Evolutionary conservation across 2,113 vertebrate species (phyloP), one percentile per base, ranked within the genome.

Genomic region (Glareola pratincola): DNA sequence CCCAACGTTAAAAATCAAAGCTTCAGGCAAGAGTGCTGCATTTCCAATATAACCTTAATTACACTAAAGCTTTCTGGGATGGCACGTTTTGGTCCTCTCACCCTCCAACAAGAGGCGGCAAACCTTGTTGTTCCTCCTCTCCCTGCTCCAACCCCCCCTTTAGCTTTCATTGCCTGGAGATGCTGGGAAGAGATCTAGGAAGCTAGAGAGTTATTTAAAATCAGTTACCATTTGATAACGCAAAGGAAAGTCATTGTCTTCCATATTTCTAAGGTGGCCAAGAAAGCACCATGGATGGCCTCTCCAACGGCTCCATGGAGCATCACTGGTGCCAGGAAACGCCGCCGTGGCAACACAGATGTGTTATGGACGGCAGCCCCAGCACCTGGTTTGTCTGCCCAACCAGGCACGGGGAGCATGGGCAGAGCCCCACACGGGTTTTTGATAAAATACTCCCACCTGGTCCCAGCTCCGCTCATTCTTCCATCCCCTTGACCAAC

Each of bases 281-380:
- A 51, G 59, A 48, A 15, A 18, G 24, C 50, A 30, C 36, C 7
- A 1, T 1, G 8, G 36, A 1, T 1, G 8, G 36, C 36, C 22
- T 54, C 51, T n/a, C 29, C 3, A 10, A 12, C 17, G 1, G 43
- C 60, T 41, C n/a, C 10, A 23, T 4, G 2, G 56, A 62, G 51
- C 50, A 8, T 26, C 83, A 7, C 43, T 13, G 23, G 9, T 0
- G 6, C 9, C 10, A 15, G 24, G 22, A 75, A 76, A 36, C 2
- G 11, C 53, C 30, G 51, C 57, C 43, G 36, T 16, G 57, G 73
- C 50, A 51, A 57, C 36, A 17, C 26, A 8, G 19, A 13, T 12
- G 15, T 4, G 3, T 12, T 23, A 15, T 1, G 6, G 2, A 22
- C 19, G 3, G 23, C 56, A 29, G 45, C 48, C 57, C 13, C 29